Base-by-base conservation (phyloP, 2,797 vertebrate species). In the Forpus xanthops region DNA sequence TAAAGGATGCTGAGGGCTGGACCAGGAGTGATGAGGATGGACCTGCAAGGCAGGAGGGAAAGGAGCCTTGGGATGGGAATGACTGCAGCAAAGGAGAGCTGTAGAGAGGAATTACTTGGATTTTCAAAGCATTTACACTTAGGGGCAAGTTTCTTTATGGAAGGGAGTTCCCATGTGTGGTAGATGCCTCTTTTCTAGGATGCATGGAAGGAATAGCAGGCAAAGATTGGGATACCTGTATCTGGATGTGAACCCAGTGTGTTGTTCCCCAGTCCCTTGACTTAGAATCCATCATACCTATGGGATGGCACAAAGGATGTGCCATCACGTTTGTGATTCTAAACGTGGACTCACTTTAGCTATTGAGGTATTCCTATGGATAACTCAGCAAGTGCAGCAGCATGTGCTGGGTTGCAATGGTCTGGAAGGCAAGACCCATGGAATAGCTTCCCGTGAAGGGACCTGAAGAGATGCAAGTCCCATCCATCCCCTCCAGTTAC, bases 401-500 rank as follows among this genome's bases (percentile, higher is more conserved):
- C 8, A 4, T 1, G 17, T 6, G 3, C 15, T 2, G 58, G 53
- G 44, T 9, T 74, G 52, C 58, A 28, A 5, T 42, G 65, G 27
- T 61, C 67, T 90, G 85, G 39, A 7, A 72, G 85, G 81, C 12
- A 58, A 14, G 21, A 3, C 39, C 72, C 20, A 16, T 83, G 91
- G 33, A 47, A 47, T 71, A 27, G 5, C 52, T 86, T 78, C 58
- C 24, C 4, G 9, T 80, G 77, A 64, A 72, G 60, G 44, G 70
- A 44, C 74, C 58, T 25, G n/a, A 15, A 5, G 72, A 94, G 79
- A n/a, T 65, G 31, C 58, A 6, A 55, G 58, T 55, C 55, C 64
- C 90, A 64, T 83, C 44, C 21, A 7, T 67, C 85, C 92, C 90
- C 41, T 85, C 76, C 73, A 65, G 91, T 89, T 91, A 55, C 47